Conservation (phyloP, 2,113 vertebrate species). For the Psophia crepitans region DNA sequence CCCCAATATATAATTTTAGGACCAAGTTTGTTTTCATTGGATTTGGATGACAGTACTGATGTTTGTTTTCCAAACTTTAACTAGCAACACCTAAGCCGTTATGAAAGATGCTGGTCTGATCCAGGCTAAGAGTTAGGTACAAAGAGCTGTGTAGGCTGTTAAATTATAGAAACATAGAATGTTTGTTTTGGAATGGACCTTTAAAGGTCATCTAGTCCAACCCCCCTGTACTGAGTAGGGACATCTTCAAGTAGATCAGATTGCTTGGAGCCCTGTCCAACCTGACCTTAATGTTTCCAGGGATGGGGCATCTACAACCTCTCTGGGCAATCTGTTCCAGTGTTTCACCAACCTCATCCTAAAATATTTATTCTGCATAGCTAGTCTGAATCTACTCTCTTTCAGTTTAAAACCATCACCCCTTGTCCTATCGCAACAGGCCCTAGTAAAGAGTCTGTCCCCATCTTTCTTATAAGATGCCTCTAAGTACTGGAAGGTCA, state of each 20-base stretch:
- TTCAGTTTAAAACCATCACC: too few species aligned
- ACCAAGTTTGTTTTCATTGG: neutral
- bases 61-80: neutral
- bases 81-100: neutral
- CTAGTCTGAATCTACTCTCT: too few species aligned
- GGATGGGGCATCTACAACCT: neutral
- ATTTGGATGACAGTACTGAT: neutral
- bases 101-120: neutral
- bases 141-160: neutral
- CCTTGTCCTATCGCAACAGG: too few species aligned
- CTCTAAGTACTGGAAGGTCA: too few species aligned
- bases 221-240: neutral
- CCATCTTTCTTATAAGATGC: too few species aligned
- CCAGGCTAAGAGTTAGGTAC: neutral
- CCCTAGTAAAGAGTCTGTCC: too few species aligned
- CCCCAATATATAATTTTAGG: neutral
- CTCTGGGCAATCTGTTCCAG: neutral
- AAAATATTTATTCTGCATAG: too few species aligned
- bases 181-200: neutral
- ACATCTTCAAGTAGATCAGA: neutral
- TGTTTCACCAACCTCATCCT: neutral
- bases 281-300: neutral
- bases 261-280: neutral
- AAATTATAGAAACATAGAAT: neutral
- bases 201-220: neutral